Evolutionary conservation across 2,888 invertebrate genomes (phyloP), one percentile per base, ranked within the genome.

Genomic region (Andrena hattorfiana): DNA sequence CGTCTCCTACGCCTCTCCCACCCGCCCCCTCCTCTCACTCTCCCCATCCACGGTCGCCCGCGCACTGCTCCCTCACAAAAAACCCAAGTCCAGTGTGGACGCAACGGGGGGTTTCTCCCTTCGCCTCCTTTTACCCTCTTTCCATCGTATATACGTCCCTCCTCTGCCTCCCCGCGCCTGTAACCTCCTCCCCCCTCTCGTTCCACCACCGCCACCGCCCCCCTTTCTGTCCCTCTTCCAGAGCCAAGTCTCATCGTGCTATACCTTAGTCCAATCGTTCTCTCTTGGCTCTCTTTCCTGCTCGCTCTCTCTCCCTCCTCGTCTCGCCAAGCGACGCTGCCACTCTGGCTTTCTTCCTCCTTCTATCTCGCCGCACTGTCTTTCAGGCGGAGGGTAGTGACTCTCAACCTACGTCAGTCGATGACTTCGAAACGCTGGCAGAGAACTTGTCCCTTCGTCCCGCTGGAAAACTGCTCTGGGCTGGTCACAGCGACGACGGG

Each of bases 1-100:
- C 83, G 67, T 51, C 64, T 54, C 75, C 42, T 42, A 16, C 16
- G 42, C 16, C 42, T 42, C 42, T 42, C 42, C 42, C 42, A 42
- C 42, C 42, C 13, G 13, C 59, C 68, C 42, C 77, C 71, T 35
- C 72, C 35, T 70, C 49, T 23, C 70, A 13, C 51, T 73, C n/a
- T 60, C 67, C 60, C 32, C 69, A 20, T 70, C 48, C 35, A 66
- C 73, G 73, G 69, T 85, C 88, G 75, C 81, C 83, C 74, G 80
- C 82, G 77, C 88, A 83, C 86, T 56, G 54, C 82, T 85, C 87
- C 89, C 88, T 85, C 86, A 88, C 88, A 91, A 91, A 91, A 91
- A 91, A 92, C 88, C 89, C 92, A 87, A 92, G 93, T 93, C 93
- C 93, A 92, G 93, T 90, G 91, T 91, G 92, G 91, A 91, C 92